These are phyloP conservation scores for Heliocidaris tuberculata DNA, from an alignment of 35 echinoderm and acorn worm species.

Conservation along the genomic window DNA sequence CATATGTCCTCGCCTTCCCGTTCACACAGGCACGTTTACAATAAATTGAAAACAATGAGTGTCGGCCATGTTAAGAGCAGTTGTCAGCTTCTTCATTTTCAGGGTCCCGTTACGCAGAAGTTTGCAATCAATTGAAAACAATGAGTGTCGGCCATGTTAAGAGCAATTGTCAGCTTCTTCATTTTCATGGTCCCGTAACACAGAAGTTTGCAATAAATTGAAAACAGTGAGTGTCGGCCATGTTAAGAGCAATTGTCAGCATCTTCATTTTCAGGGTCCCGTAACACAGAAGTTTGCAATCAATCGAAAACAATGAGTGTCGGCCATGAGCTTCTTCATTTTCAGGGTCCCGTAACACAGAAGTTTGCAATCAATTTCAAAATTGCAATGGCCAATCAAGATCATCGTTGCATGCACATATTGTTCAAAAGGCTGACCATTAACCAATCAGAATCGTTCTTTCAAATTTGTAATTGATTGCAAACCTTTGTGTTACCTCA, in stretches of 20 bases:
- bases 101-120: background rate
- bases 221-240: constrained; percentile 33
- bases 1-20: constrained; percentile 8
- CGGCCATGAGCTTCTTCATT: background rate
- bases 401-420: too few species aligned
- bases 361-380: too few species aligned
- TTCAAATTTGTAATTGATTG: background rate
- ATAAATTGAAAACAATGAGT: constrained; percentile 38
- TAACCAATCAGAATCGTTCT: too few species aligned
- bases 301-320: constrained; percentile 25
- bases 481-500: background rate
- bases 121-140: constrained; percentile 35
- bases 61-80: constrained; percentile 26
- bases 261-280: background rate
- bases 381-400: too few species aligned
- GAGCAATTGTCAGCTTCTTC: background rate
- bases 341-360: too few species aligned
- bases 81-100: background rate
- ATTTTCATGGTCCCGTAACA: background rate
- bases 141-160: constrained; percentile 35
- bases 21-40: constrained; percentile 28
- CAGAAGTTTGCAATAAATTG: constrained; percentile 18
- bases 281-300: constrained; percentile 1
- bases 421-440: too few species aligned
- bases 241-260: background rate